A percentile compares a stretch with the other conserved stretches of the same genome.
These are phyloP conservation scores for Meandrusa payeni DNA, from an alignment of 2,888 invertebrate genomes.

Conservation along the genomic window DNA sequence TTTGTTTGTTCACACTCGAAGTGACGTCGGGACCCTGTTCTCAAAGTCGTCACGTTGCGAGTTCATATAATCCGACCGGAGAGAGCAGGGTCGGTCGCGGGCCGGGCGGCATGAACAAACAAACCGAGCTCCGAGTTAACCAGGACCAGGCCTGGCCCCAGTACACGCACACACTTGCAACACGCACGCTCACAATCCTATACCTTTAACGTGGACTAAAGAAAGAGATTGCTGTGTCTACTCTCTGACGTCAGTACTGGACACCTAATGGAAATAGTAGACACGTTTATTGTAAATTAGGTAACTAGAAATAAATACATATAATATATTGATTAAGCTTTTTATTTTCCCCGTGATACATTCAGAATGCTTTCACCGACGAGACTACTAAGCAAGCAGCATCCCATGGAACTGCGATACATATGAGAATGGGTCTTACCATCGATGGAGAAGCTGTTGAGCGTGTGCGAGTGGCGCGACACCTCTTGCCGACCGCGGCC, in stretches of 20 bases:
- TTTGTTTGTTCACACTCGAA: conserved; percentile 39
- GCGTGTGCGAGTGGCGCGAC: conserved; percentile 60
- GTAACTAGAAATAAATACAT: conserved; percentile 5
- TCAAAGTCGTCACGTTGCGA: background rate
- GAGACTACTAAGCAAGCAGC: conserved; percentile 14
- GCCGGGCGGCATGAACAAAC: conserved; percentile 48
- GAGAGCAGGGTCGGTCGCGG: background rate
- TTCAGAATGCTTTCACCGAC: conserved; percentile 13
- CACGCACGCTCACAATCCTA: conserved; percentile 76
- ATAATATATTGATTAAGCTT: conserved; percentile 13
- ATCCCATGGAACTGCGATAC: background rate
- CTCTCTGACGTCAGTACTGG: conserved; percentile 79
- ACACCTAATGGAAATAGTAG: conserved; percentile 75
- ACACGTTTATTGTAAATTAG: conserved; percentile 48
- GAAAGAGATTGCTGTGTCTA: conserved; percentile 76
- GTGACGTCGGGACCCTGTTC: background rate
- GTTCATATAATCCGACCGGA: conserved; percentile 8
- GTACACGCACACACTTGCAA: conserved; percentile 68
- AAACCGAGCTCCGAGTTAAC: conserved; percentile 37
- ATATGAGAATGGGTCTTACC: conserved; percentile 40
- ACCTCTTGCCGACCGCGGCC: conserved; percentile 74
- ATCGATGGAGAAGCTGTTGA: conserved; percentile 70
- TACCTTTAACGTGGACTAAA: conserved; percentile 78
- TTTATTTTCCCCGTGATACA: conserved; percentile 11
- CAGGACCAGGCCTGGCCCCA: conserved; percentile 43